Evolutionary conservation across 1,140 invertebrate genomes (phyloP).

Genomic region (Ridgeia piscesae): DNA sequence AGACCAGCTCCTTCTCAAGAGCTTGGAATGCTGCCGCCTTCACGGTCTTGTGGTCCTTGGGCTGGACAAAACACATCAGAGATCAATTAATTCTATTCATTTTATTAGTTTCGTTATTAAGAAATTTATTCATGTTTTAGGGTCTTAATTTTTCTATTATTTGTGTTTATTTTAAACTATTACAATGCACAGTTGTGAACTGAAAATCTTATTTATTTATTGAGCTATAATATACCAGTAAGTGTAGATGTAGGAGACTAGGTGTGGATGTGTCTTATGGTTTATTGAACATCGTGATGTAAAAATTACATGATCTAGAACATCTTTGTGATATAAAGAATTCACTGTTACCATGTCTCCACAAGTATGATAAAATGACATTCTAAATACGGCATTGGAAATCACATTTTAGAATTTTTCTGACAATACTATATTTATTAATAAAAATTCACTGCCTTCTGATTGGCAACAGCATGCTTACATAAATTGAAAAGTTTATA

Average conservation of each 20-base stretch:
- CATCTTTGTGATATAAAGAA: too few relatives aligned
- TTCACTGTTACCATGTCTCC: too few relatives aligned
- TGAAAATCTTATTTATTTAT: too few relatives aligned
- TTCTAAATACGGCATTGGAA: too few relatives aligned
- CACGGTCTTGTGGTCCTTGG: constrained; percentile 64
- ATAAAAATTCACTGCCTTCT: neutral
- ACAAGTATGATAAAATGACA: too few relatives aligned
- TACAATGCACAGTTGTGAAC: neutral
- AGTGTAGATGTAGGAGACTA: too few relatives aligned
- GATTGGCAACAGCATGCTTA: neutral
- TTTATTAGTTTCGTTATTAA: neutral
- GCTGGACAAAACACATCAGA: constrained; percentile 54
- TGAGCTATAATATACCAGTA: too few relatives aligned
- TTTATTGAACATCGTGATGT: too few relatives aligned
- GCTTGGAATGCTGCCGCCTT: constrained; percentile 58
- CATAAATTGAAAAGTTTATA: neutral
- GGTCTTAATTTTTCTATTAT: neutral
- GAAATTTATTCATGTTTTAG: neutral
- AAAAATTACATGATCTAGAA: too few relatives aligned
- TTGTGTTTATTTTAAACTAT: neutral
- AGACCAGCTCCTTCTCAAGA: constrained; percentile 87
- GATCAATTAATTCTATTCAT: constrained; percentile 1
- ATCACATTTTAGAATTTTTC: too few relatives aligned
- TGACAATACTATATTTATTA: too few relatives aligned
- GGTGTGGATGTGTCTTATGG: too few relatives aligned